Base-by-base conservation (phyloP, 2,888 invertebrate species). In the Tipula vernalis region DNA sequence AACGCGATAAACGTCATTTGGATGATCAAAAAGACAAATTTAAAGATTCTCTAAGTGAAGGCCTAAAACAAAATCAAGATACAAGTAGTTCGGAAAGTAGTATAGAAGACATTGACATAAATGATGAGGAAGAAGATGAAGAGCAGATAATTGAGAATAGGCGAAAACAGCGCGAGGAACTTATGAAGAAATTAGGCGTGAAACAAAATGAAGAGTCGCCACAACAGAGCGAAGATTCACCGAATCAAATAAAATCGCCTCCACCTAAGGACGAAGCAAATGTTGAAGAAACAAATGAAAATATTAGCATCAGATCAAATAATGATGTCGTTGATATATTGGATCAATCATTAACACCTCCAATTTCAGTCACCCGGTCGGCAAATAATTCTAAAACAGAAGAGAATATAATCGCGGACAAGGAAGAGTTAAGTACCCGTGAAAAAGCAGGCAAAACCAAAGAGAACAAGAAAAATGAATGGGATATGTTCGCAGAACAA, bases 401-500 rank as follows among this genome's bases (percentile, higher is more conserved):
- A 86, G 87, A 36, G 10, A 41, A 86, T 87, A 87, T 87, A 86
- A 85, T 18, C 8, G 88, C 89, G 83, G 90, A 88, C 5, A 87
- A 90, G 85, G 88, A 89, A 87, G 71, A 71, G 5, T 28, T 28
- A 71, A 71, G 0, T 71, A 8, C 13, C 3, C 71, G 71, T 71
- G 71, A 71, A 28, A 71, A 71, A 28, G 10, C 71, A 0, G 71
- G 71, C 10, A 91, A 92, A 88, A 86, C 87, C 84, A 89, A 90
- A 87, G 92, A 92, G 88, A 90, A 92, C 0, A 94, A 94, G 89
- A 91, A 93, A n/a, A 92, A 93, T 13, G 95, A 96, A 89, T 96
- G 96, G 96, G 97, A 97, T 89, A 97, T 97, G 96, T 97, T 98
- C 92, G 98, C 98, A 57, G 98, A 98, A 90, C 96, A 96, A 88